Percentiles rank a stretch among this genome's conserved stretches.
phyloP scores from a whole-genome alignment of 2,888 invertebrate genomes.

The Acanthopleura granulata region DNA sequence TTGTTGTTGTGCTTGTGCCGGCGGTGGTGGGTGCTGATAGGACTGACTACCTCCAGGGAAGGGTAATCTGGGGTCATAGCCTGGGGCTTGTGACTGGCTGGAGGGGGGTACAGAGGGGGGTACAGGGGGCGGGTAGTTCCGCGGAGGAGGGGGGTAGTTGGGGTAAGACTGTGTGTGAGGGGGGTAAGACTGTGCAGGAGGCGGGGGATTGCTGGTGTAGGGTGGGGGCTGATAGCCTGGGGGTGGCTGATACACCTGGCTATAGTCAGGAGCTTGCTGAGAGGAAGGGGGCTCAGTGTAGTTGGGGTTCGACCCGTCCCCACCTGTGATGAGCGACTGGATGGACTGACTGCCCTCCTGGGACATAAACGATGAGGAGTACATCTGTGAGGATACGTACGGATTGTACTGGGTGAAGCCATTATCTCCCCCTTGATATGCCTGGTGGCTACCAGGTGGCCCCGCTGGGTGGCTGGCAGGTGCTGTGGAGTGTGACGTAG shows the following conservation, averaged over 20 bases:
- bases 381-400: slow-evolving; percentile 62
- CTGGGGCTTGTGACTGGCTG: background rate
- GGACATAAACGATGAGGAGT: slow-evolving; percentile 64
- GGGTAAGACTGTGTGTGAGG: slow-evolving; percentile 19
- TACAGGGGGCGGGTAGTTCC: slow-evolving; percentile 11
- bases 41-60: background rate
- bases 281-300: background rate
- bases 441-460: background rate
- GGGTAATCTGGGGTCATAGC: background rate
- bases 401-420: slow-evolving; percentile 52
- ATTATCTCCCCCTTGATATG: slow-evolving; percentile 9
- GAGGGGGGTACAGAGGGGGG: background rate
- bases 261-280: slow-evolving; percentile 15
- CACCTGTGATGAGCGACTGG: slow-evolving; percentile 59
- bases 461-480: background rate
- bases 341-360: slow-evolving; percentile 64
- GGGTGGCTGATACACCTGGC: slow-evolving; percentile 24
- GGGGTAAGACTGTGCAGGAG: slow-evolving; percentile 30
- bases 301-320: slow-evolving; percentile 25
- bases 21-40: background rate
- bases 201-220: slow-evolving; percentile 35
- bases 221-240: slow-evolving; percentile 25
- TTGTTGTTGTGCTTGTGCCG: background rate
- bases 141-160: background rate
- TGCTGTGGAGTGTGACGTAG: background rate